Conservation (phyloP, 2,888 invertebrate genomes). For the Phanerotoma sp. region DNA sequence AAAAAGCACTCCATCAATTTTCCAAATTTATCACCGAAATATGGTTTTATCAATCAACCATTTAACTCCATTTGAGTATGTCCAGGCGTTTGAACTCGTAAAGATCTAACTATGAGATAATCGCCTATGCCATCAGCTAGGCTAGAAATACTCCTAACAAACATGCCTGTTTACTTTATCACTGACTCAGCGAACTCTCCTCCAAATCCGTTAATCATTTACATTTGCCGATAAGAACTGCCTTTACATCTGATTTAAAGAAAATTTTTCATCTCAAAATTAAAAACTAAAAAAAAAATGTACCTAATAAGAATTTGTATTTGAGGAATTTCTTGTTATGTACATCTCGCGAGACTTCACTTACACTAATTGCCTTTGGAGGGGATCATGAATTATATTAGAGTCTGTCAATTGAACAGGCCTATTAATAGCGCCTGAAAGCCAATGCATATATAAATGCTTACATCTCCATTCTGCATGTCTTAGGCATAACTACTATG, state of each 20-base stretch:
- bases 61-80: too few species aligned
- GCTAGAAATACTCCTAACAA: not conserved
- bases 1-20: too few species aligned
- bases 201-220: not conserved
- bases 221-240: conserved; percentile 6
- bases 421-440: conserved; percentile 2
- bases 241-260: not conserved
- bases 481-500: not conserved
- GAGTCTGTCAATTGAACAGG: conserved; percentile 1
- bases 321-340: not conserved
- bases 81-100: too few species aligned
- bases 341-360: not conserved
- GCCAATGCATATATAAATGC: not conserved
- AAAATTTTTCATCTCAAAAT: not conserved
- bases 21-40: too few species aligned
- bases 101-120: too few species aligned
- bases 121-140: too few species aligned
- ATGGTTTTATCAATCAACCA: too few species aligned
- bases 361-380: not conserved
- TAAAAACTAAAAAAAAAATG: not conserved
- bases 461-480: too few species aligned
- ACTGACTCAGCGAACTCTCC: not conserved
- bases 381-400: conserved; percentile 1
- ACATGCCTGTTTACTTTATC: not conserved
- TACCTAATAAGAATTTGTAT: not conserved